Evolutionary conservation across 1,140 invertebrate species (phyloP).

Genomic region (Macrosteles quadrilineatus): DNA sequence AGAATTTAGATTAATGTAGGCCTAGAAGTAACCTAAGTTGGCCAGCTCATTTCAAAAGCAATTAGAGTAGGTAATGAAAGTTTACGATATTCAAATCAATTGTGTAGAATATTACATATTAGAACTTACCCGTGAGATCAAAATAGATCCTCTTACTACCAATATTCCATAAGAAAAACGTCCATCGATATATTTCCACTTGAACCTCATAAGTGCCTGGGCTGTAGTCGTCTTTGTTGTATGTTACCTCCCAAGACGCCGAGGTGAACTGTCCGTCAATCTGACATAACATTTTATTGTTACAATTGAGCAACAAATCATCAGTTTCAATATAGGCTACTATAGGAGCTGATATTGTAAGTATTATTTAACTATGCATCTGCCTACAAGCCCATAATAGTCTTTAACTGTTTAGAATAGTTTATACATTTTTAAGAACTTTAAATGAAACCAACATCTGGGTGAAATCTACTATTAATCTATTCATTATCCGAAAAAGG

Average conservation of each 20-base stretch:
- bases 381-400: constrained; percentile 2
- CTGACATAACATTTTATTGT: neutral
- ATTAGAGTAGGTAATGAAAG: no score
- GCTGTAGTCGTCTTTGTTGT: constrained; percentile 54
- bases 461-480: no score
- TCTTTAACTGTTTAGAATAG: neutral
- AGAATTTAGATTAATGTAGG: no score
- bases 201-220: constrained; percentile 62
- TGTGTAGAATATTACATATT: constrained; percentile 14
- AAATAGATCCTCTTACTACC: constrained; percentile 51
- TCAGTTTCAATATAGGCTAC: constrained; percentile 28
- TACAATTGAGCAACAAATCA: constrained; percentile 37
- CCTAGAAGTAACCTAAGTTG: no score
- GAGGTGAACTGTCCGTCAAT: constrained; percentile 45
- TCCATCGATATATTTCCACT: constrained; percentile 56
- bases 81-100: neutral
- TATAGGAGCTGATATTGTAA: neutral
- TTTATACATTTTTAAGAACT: neutral
- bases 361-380: constrained; percentile 9
- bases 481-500: no score
- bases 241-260: constrained; percentile 60
- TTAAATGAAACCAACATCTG: constrained; percentile 26
- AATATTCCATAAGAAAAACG: constrained; percentile 18
- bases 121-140: constrained; percentile 59
- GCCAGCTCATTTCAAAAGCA: no score